Evolutionary conservation across 2,797 vertebrate species (phyloP), one percentile per base, ranked within the genome.

Genomic region (Pempheris klunzingeri): DNA sequence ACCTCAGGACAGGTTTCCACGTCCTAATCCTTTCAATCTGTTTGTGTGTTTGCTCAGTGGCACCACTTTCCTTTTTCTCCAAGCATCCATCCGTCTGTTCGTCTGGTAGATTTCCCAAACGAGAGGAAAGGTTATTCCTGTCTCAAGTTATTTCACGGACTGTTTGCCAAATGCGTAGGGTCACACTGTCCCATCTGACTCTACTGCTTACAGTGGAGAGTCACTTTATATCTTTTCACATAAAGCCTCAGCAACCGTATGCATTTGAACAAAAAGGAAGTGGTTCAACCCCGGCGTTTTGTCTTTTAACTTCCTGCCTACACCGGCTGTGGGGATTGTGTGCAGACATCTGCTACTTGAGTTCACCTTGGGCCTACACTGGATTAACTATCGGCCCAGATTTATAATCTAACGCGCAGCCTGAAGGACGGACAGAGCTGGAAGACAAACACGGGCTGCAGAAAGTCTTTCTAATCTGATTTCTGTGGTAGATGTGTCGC

Each of bases 81-180:
- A 69, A 78, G 80, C 46, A 79, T 68, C 58, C 36, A 58, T 54
- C n/a, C 34, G 50, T 43, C 3, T 18, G 9, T 67, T 81, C 14
- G 3, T 26, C 13, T 22, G 24, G 52, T 53, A 46, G 47, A 64
- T 46, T 30, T 70, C 20, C 32, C 24, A 44, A 78, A 22, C 39
- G 62, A 3, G 41, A 64, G 18, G 34, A 67, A 71, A 64, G 70
- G 79, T 77, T 62, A 53, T 61, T 71, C 39, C 55, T 81, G 74
- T 32, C n/a, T 83, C 34, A 30, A 44, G 66, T 50, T 36, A 61
- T 54, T 39, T 28, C 17, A 67, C 10, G 20, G 52, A 47, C 18
- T 43, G 46, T 59, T 28, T 63, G 20, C 28, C 28, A 66, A 53
- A 36, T 43, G 36, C 28, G 41, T n/a, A 17, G 18, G 55, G 39